Evolutionary conservation across 2,888 invertebrate species (phyloP).

Genomic region (Stenoptilia bipunctidactyla): DNA sequence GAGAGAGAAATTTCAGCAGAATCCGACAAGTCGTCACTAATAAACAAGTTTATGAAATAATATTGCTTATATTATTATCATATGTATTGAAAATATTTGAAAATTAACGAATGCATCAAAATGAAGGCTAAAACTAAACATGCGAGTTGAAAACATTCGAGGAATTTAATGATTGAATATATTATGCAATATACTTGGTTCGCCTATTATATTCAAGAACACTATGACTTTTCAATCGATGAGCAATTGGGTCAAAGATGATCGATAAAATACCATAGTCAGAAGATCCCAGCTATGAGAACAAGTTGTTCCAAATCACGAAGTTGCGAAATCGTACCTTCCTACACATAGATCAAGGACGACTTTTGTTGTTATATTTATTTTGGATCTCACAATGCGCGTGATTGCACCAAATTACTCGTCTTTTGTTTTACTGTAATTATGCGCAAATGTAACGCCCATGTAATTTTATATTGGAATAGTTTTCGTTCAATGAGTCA

Average conservation of each 20-base stretch:
- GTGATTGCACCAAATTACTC: slow-evolving; percentile 36
- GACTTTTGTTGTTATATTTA: slow-evolving; percentile 32
- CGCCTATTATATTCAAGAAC: slow-evolving; percentile 18
- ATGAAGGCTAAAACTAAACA: too few species aligned
- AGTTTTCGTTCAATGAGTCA: too few species aligned
- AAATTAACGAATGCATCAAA: too few species aligned
- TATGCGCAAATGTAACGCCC: slow-evolving; percentile 9
- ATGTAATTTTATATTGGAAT: too few species aligned
- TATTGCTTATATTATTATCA: too few species aligned
- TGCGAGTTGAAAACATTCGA: too few species aligned
- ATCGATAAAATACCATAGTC: slow-evolving; percentile 15
- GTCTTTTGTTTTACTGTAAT: slow-evolving; percentile 19
- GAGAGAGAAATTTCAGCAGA: too few species aligned
- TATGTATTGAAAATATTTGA: too few species aligned
- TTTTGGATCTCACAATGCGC: slow-evolving; percentile 32
- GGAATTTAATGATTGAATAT: too few species aligned
- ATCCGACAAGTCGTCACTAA: too few species aligned
- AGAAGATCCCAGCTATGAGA: not conserved
- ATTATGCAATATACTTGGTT: not conserved
- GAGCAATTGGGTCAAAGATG: slow-evolving; percentile 27
- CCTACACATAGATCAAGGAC: slow-evolving; percentile 61
- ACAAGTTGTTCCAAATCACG: slow-evolving; percentile 6
- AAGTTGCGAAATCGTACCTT: slow-evolving; percentile 41
- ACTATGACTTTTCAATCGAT: slow-evolving; percentile 19
- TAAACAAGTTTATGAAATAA: too few species aligned